Percentiles rank a stretch among this genome's conserved stretches.
phyloP scores from a whole-genome alignment of 1,140 invertebrate genomes.

The Orchestia grillus region DNA sequence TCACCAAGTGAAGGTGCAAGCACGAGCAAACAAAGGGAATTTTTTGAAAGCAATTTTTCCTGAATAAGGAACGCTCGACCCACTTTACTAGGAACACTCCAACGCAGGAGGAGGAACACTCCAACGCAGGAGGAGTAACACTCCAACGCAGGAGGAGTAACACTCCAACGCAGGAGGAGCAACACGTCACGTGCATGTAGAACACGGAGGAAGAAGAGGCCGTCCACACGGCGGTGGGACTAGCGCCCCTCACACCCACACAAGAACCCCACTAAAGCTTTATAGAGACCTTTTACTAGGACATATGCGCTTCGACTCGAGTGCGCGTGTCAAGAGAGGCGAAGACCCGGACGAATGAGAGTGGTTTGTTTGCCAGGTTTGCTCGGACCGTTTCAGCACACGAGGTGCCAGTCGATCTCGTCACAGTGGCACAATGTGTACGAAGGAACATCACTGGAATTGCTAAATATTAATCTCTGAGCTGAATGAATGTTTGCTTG shows the following conservation, averaged over 20 bases:
- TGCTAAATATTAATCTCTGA: too few relatives aligned
- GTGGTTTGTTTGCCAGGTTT: background rate
- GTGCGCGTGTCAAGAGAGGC: background rate
- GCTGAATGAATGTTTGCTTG: too few relatives aligned
- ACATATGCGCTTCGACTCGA: background rate
- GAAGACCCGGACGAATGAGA: background rate
- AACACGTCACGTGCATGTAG: background rate
- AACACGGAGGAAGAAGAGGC: background rate
- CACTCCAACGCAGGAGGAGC: background rate
- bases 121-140: too few relatives aligned
- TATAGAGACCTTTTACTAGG: background rate
- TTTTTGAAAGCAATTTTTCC: background rate
- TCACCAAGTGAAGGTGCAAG: background rate
- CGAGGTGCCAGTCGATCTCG: background rate
- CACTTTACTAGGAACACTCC: too few relatives aligned
- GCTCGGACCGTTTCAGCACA: background rate
- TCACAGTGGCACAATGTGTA: background rate
- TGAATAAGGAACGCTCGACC: background rate
- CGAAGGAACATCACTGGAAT: background rate
- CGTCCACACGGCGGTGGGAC: background rate
- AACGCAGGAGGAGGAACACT: too few relatives aligned
- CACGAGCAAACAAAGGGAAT: background rate
- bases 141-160: background rate
- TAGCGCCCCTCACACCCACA: background rate
- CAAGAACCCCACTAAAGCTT: background rate